Base-by-base conservation (phyloP, 2,888 invertebrate genomes). In the Cheilosia grossa region DNA sequence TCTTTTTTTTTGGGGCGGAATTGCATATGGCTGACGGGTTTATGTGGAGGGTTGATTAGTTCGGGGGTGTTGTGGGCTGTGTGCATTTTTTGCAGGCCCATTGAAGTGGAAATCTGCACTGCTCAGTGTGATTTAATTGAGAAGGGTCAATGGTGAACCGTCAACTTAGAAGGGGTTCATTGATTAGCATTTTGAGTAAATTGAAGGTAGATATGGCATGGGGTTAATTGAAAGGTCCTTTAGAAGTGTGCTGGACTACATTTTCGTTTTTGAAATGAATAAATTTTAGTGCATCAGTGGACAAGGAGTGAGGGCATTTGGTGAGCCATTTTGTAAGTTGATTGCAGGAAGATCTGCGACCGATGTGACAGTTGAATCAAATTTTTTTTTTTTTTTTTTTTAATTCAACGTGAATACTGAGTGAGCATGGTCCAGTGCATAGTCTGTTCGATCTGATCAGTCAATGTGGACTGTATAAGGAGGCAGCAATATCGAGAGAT, bases 101-200 rank as follows among this genome's bases (percentile, higher is more conserved):
- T 81, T 85, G 75, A 72, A 77, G 85, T 77, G 81, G 85, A 80
- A 81, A 81, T 81, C 66, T 77, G 75, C 80, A 85, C 24, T 70
- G 69, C 47, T 69, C 40, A 63, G 79, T 70, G 73, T 70, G 72
- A 64, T 77, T 85, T 81, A 67, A 85, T 85, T 77, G 85, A 73
- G 66, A 75, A 64, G 64, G 70, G 64, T 56, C n/a, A 58, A 33
- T 44, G 63, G 66, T 66, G n/a, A 56, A 54, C n/a, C n/a, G n/a
- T n/a, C n/a, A n/a, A n/a, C n/a, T 24, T 44, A 56, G 74, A 59
- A 47, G 44, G 69, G 79, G 83, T 85, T 70, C 80, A 85, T 85
- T 81, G 85, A 85, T 85, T 85, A 85, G 85, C 85, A 72, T 85
- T 85, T 24, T 67, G 72, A 75, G 63, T 21, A 72, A 69, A 58